Evolutionary conservation across 2,113 vertebrate species (phyloP), one percentile per base, ranked within the genome.

Genomic region (Paradoxurus hermaphroditus): DNA sequence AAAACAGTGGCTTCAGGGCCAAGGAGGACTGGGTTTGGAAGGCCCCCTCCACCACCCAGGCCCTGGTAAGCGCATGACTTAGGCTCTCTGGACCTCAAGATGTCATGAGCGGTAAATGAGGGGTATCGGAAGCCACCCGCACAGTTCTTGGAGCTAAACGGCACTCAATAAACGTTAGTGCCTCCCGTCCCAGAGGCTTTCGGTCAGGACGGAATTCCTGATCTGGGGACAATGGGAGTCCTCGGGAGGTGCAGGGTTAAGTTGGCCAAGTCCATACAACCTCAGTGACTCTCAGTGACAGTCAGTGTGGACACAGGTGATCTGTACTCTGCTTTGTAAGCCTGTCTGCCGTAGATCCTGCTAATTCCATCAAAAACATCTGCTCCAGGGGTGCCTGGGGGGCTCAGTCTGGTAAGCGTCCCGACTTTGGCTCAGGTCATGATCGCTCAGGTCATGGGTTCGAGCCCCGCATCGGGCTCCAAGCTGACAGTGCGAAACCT

Each of bases 91-190:
- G 11, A 21, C 27, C 9, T 67, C 85, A n/a, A 53, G 56, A 3
- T 79, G 65, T 53, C 67, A 12, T 87, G 79, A 90, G 68, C 70
- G 70, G 53, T n/a, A 67, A 90, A 62, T 27, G 27, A 83, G 51
- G 41, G 7, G 29, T 0, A 15, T 1, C 41, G 56, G 81, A 82
- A 81, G 14, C 31, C 51, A 51, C 15, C n/a, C 44, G 23, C 41
- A 85, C 3, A 4, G 59, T 11, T 65, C 12, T 62, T 49, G 9
- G 63, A 70, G 59, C 39, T n/a, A 53, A 94, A 46, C 0, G 5
- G 36, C 0, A 1, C n/a, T 73, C 18, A 4, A 10, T 29, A 44
- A 51, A 63, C 18, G 7, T 19, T 4, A 19, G n/a, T 7, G 15
- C 44, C 6, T 72, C 81, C 78, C 11, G 14, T 19, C 25, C 23